Evolutionary conservation across 1,140 invertebrate species (phyloP).

Genomic region (Ips typographus): DNA sequence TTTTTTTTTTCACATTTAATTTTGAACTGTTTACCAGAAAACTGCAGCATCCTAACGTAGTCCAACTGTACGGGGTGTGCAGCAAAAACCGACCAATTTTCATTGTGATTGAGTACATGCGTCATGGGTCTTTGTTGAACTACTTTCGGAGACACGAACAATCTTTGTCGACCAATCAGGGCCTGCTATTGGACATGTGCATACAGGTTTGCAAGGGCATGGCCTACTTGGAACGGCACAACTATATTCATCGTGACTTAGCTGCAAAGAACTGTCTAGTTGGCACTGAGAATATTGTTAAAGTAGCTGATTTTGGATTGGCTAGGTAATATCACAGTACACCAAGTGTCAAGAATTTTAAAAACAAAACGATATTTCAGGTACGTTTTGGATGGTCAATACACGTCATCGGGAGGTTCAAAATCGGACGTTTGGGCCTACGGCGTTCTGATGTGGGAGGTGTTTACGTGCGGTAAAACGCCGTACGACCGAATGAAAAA

Average conservation of each 20-base stretch:
- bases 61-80: conserved; percentile 94
- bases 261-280: conserved; percentile 95
- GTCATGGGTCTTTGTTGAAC: conserved; percentile 87
- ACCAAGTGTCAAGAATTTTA: too few species aligned
- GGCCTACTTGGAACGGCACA: conserved; percentile 93
- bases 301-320: conserved; percentile 94
- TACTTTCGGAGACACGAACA: conserved; percentile 84
- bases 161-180: conserved; percentile 76
- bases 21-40: conserved; percentile 61
- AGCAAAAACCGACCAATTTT: conserved; percentile 92
- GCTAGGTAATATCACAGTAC: conserved; percentile 60
- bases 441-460: conserved; percentile 96
- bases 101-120: conserved; percentile 96
- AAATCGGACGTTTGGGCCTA: conserved; percentile 98
- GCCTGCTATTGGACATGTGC: conserved; percentile 88
- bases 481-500: conserved; percentile 94
- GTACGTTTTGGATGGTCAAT: conserved; percentile 94
- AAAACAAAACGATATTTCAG: not conserved
- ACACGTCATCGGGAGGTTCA: conserved; percentile 91
- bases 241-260: conserved; percentile 95
- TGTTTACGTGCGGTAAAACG: conserved; percentile 93
- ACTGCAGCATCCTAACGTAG: conserved; percentile 91
- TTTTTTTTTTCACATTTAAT: too few species aligned
- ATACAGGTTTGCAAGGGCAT: conserved; percentile 95
- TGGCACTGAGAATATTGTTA: conserved; percentile 89